Conservation (phyloP, 1,140 invertebrate genomes). For the Oreohelix idahoensis region DNA sequence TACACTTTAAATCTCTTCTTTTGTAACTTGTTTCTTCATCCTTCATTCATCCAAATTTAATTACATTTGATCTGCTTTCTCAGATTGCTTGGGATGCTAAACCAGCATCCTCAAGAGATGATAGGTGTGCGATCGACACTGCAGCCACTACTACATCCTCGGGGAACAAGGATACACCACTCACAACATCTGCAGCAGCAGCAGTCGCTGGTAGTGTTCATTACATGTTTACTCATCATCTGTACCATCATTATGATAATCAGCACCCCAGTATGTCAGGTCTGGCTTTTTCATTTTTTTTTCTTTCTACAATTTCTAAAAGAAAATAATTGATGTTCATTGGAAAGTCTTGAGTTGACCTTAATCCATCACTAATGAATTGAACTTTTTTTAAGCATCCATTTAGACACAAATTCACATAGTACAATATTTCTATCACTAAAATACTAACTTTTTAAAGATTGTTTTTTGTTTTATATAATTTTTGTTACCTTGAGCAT, state of each 20-base stretch:
- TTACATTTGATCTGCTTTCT: background rate
- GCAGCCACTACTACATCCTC: background rate
- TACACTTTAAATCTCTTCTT: too few species aligned
- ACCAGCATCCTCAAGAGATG: background rate
- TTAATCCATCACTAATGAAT: too few species aligned
- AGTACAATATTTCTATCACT: too few species aligned
- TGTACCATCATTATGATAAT: constrained; percentile 35
- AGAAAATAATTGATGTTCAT: too few species aligned
- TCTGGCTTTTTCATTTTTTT: background rate
- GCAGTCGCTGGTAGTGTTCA: constrained; percentile 9
- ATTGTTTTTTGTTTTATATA: too few species aligned
- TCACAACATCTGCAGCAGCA: background rate
- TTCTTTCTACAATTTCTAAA: too few species aligned
- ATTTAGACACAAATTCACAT: too few species aligned
- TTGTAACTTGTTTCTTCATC: background rate
- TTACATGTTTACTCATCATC: constrained; percentile 38
- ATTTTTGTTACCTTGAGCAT: too few species aligned
- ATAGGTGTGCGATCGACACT: background rate
- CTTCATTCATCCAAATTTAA: background rate
- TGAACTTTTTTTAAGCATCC: too few species aligned
- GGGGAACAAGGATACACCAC: background rate
- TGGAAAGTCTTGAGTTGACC: too few species aligned
- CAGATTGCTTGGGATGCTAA: constrained; percentile 20
- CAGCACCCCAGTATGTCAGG: background rate
- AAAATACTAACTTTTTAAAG: too few species aligned